Base-by-base conservation (phyloP, 2,113 vertebrate genomes). In the Gymnarchus niloticus region DNA sequence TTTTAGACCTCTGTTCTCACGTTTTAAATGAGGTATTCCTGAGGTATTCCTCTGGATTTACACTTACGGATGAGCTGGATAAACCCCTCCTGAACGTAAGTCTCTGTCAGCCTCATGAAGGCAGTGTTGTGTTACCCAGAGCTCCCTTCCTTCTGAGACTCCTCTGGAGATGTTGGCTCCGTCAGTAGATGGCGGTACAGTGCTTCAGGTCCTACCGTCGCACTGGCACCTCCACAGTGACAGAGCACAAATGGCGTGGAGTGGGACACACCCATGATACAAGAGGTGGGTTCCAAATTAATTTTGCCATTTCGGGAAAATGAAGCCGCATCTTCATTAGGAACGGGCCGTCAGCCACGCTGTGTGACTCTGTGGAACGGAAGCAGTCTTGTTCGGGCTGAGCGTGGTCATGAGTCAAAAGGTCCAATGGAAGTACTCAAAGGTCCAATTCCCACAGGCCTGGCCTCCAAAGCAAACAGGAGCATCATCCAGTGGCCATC, bases 101-200 rank as follows among this genome's bases (percentile, higher is more conserved):
- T 17, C 61, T 41, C 33, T 33, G 7, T 19, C 61, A 41, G 61
- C 61, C 33, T 17, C 48, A 2, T 7, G 61, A 28, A 91, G 90
- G 90, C 87, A 91, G 90, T 89, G 90, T 88, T 77, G 76, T 9
- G 84, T 82, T 51, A 83, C 69, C 4, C 54, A 7, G 37, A 19
- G 6, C 8, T 12, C 3, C 51, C 25, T 12, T 41, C 7, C 56
- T 61, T 41, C 21, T 2, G 57, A 21, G 83, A 8, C 57, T 8
- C 28, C 1, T 49, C 2, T 4, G 23, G 56, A 1, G 19, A 46
- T 69, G 12, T 12, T 0, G 5, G 0, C 6, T 17, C 14, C 28
- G 46, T 90, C 92, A 89, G 92, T 61, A 89, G 92, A 91, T 92
- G 93, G 92, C 93, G 93, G 89, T 91, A 90, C 19, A 2, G 28